Evolutionary conservation across 2,797 vertebrate genomes (phyloP), one percentile per base, ranked within the genome.

Genomic region (Argyrosomus regius): DNA sequence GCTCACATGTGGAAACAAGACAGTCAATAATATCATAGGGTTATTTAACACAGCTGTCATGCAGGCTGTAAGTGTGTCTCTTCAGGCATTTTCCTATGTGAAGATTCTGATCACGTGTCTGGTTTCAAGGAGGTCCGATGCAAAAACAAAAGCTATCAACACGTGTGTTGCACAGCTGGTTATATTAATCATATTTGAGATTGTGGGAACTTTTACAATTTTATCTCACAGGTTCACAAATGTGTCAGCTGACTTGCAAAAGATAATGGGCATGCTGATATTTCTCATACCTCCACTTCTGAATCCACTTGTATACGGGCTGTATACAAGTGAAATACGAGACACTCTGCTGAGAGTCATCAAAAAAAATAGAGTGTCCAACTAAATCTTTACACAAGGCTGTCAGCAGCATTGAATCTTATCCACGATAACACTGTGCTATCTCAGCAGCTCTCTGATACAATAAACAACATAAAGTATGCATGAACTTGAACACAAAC

Each of bases 221-320:
- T 86, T 96, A 71, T 95, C 94, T 11, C 87, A 95, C 58, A 88
- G 95, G 74, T 93, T 95, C 35, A 76, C 87, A 81, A 92, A 94
- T 54, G 85, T 94, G 45, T 94, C 94, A 0, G 0, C 74, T 14
- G 89, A 95, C 65, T 63, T 95, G 73, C 94, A 94, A 49, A 96
- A 95, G 84, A 91, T 94, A 12, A 95, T 92, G 90, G 95, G 95
- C 7, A 94, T 95, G 93, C 35, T 95, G 0, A 95, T 95, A 67
- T 95, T 95, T 81, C 53, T 94, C 9, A 72, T 96, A 2, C 90
- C 94, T 17, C 95, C 95, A 0, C 76, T 94, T 69, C 74, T 95
- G 26, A 96, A 96, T 88, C 95, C 95, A 10, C 78, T 95, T 28
- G 93, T 95, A 1, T 96, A 96, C 8, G 95, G 95, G 35, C 61